A percentile compares a stretch with the other conserved stretches of the same genome.
Evolutionary conservation across 2,888 invertebrate species (phyloP).

Genomic region (Thecophora atra): DNA sequence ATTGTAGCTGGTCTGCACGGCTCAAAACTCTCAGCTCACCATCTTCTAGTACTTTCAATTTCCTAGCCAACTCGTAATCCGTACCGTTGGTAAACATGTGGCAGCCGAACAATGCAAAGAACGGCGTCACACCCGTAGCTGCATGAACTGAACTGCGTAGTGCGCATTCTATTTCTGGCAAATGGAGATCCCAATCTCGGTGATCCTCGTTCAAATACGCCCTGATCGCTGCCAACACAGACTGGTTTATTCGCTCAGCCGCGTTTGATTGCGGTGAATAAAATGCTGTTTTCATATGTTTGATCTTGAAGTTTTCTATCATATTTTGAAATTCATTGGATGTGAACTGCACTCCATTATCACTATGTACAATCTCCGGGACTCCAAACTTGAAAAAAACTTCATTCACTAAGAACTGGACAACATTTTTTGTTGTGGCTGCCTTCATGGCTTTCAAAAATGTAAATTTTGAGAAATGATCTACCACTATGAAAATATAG

Average conservation of each 20-base stretch:
- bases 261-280: conserved; percentile 57
- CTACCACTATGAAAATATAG: conserved; percentile 39
- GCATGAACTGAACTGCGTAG: conserved; percentile 37
- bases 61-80: conserved; percentile 29
- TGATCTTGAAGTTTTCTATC: conserved; percentile 39
- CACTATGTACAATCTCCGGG: conserved; percentile 44
- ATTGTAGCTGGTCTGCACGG: neutral
- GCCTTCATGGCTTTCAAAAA: conserved; percentile 39
- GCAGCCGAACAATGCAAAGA: conserved; percentile 32
- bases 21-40: neutral
- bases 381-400: conserved; percentile 50
- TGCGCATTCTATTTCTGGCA: conserved; percentile 40
- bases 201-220: conserved; percentile 40
- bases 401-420: conserved; percentile 40
- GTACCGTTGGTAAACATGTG: conserved; percentile 27
- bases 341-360: conserved; percentile 51
- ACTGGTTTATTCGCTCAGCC: conserved; percentile 54
- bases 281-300: conserved; percentile 44
- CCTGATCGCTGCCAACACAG: conserved; percentile 51
- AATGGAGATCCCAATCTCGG: conserved; percentile 39
- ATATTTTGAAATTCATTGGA: conserved; percentile 41
- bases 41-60: conserved; percentile 28
- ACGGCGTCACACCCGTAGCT: conserved; percentile 37
- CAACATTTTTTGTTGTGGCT: conserved; percentile 30
- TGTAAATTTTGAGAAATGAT: conserved; percentile 42